Evolutionary conservation across 1,140 invertebrate species (phyloP).

Genomic region (Diorhabda carinulata): DNA sequence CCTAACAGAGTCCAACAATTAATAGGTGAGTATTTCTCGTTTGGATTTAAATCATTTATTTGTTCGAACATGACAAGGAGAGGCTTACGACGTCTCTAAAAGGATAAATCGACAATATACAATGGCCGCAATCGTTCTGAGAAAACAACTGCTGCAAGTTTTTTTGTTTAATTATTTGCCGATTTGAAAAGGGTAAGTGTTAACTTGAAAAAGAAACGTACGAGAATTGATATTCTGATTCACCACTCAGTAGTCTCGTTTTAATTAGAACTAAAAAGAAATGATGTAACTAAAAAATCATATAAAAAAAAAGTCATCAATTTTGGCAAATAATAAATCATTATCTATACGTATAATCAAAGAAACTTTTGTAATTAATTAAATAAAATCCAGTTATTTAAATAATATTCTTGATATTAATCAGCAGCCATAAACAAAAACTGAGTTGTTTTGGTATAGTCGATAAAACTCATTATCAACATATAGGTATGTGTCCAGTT

Average conservation of each 20-base stretch:
- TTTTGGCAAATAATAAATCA: not conserved
- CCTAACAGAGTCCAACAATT: not conserved
- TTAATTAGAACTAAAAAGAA: not conserved
- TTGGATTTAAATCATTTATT: slow-evolving; percentile 1
- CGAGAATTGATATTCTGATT: not conserved
- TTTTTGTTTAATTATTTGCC: not conserved
- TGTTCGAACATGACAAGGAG: not conserved
- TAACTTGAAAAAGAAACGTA: not conserved
- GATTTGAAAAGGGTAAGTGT: not conserved
- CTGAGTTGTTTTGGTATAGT: no score
- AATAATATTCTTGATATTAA: no score
- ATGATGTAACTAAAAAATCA: not conserved
- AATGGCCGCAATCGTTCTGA: not conserved
- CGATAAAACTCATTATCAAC: no score
- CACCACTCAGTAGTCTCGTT: not conserved
- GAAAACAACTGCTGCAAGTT: not conserved
- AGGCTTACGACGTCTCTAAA: not conserved
- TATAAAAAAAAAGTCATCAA: not conserved
- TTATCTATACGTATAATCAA: not conserved
- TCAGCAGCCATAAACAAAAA: no score
- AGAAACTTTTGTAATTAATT: not conserved
- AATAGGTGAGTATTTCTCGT: not conserved
- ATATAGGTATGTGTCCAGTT: no score
- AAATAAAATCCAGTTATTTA: not conserved
- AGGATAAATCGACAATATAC: not conserved